Evolutionary conservation across 2,888 invertebrate genomes (phyloP).

Genomic region (Silvanus unidentatus): DNA sequence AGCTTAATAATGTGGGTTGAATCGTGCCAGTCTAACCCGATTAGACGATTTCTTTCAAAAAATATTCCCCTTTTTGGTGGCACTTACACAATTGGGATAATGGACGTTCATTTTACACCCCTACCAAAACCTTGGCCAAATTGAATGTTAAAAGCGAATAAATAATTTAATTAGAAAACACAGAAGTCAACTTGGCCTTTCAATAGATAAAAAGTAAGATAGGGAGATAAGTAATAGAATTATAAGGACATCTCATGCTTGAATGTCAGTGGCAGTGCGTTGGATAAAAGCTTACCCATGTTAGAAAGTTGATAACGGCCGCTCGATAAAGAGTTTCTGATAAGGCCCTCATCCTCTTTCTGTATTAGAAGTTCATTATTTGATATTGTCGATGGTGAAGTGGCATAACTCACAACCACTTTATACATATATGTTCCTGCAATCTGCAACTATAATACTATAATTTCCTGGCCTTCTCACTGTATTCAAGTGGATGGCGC

Average conservation of each 20-base stretch:
- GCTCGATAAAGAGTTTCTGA: conserved; percentile 7
- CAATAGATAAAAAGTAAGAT: conserved; percentile 41
- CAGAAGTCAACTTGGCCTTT: conserved; percentile 39
- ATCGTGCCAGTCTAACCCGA: no score
- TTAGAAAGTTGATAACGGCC: conserved; percentile 11
- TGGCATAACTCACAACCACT: not conserved
- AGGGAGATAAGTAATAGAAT: conserved; percentile 42
- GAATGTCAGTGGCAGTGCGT: conserved; percentile 22
- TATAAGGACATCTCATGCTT: conserved; percentile 37
- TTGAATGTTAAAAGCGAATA: conserved; percentile 7
- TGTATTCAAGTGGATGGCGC: not conserved
- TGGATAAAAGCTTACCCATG: conserved; percentile 24
- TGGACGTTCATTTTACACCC: conserved; percentile 1
- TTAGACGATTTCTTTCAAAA: no score
- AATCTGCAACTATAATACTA: conserved; percentile 2
- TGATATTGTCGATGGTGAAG: conserved; percentile 6
- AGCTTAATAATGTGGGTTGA: no score
- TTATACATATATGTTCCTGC: not conserved
- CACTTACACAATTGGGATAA: conserved; percentile 1
- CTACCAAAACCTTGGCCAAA: not conserved
- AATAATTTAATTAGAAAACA: conserved; percentile 40
- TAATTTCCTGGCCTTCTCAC: conserved; percentile 1
- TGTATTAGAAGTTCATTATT: conserved; percentile 8
- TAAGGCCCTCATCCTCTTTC: conserved; percentile 5
- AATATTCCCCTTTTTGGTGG: no score